Conservation (phyloP, 2,888 invertebrate genomes). For the Lithophane semibrunnea region DNA sequence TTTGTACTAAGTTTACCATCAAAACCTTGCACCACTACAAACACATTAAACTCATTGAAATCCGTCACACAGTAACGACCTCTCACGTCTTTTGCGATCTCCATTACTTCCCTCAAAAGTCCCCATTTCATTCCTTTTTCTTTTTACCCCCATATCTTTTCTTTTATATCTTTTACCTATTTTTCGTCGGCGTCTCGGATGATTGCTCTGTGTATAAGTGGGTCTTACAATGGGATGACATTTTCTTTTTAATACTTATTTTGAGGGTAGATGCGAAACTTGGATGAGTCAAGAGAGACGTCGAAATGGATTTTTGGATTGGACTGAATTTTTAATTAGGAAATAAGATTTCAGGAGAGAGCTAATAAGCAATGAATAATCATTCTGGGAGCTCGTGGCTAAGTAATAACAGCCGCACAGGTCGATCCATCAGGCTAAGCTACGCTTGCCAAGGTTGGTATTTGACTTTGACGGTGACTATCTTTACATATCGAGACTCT, state of each 20-base stretch:
- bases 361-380: constrained; percentile 23
- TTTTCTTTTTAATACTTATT: constrained; percentile 83
- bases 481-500: too few relatives aligned
- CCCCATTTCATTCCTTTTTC: constrained; percentile 66
- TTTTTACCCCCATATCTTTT: constrained; percentile 71
- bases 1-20: background rate
- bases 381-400: background rate
- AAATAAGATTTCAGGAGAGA: constrained; percentile 2
- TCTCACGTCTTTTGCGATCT: constrained; percentile 65
- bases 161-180: constrained; percentile 72
- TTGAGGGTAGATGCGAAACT: constrained; percentile 53
- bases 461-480: too few relatives aligned
- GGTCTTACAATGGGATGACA: constrained; percentile 73
- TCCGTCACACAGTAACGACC: constrained; percentile 45
- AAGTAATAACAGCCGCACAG: too few relatives aligned
- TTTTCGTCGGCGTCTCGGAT: constrained; percentile 78
- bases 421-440: too few relatives aligned
- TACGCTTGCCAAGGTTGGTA: too few relatives aligned
- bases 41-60: constrained; percentile 58
- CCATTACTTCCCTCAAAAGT: constrained; percentile 68
- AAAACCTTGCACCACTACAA: constrained; percentile 16
- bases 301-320: constrained; percentile 53
- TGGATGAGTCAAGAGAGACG: constrained; percentile 45
- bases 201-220: constrained; percentile 80
- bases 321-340: constrained; percentile 44